Percentiles rank a stretch among this genome's conserved stretches.
Evolutionary conservation across 2,797 vertebrate genomes (phyloP).

Genomic region (Gobio occitaniae): DNA sequence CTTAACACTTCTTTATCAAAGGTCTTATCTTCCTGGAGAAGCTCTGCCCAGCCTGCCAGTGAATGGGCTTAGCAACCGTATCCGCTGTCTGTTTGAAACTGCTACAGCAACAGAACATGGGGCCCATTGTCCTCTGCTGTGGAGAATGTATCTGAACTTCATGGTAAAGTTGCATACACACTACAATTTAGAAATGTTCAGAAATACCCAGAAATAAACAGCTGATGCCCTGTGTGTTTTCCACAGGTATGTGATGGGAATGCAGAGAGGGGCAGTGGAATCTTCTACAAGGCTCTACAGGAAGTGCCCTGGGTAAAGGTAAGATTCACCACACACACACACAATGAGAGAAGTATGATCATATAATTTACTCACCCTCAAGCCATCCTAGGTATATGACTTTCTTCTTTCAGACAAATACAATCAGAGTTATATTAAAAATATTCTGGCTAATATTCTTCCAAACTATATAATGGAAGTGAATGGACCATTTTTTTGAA

Average conservation of each 20-base stretch:
- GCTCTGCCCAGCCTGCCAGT: constrained; percentile 81
- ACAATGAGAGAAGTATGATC: not conserved
- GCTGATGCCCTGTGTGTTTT: constrained; percentile 32
- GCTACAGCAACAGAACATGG: constrained; percentile 82
- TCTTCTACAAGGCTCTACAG: constrained; percentile 96
- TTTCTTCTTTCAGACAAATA: no score
- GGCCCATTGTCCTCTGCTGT: constrained; percentile 88
- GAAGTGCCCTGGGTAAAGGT: constrained; percentile 97
- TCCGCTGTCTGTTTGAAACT: constrained; percentile 87
- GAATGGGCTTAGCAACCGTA: constrained; percentile 90
- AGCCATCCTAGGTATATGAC: no score
- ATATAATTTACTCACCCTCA: no score
- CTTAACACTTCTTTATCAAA: constrained; percentile 46
- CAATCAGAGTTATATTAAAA: no score
- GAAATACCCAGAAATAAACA: not conserved
- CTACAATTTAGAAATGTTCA: not conserved
- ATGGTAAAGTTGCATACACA: constrained; percentile 78
- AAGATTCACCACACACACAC: constrained; percentile 57
- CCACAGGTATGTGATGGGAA: constrained; percentile 87
- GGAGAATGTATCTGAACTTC: constrained; percentile 94
- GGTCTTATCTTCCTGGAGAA: constrained; percentile 66
- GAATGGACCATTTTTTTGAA: no score
- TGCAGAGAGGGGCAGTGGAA: constrained; percentile 85
- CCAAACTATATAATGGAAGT: no score
- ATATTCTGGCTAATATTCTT: no score